These are phyloP conservation scores for Prunella strophiata DNA, from an alignment of 2,797 vertebrate genomes.

Conservation along the genomic window DNA sequence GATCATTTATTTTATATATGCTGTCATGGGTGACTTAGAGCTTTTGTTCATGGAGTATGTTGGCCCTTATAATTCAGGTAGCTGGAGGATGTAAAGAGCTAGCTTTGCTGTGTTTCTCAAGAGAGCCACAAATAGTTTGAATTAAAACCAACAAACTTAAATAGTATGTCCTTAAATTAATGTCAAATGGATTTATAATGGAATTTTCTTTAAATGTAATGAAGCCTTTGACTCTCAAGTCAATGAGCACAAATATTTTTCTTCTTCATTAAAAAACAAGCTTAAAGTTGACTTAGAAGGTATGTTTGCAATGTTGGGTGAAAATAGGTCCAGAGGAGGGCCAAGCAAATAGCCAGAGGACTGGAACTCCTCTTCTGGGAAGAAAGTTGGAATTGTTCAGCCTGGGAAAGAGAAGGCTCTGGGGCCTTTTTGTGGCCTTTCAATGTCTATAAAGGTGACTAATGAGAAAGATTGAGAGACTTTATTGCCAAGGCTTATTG, in stretches of 20 bases:
- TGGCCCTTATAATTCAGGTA: background rate
- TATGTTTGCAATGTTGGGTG: background rate
- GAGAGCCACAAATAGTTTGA: background rate
- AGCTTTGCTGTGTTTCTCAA: background rate
- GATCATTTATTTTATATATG: slow-evolving; percentile 57
- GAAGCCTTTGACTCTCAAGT: background rate
- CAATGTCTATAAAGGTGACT: background rate
- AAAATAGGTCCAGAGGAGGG: background rate
- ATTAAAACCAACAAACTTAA: background rate
- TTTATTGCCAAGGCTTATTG: background rate
- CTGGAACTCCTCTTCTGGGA: background rate
- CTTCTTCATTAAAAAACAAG: background rate
- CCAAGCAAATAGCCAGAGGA: background rate
- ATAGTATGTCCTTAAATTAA: background rate
- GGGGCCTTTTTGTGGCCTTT: background rate
- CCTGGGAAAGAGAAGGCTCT: background rate
- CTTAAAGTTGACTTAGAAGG: background rate
- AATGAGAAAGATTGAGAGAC: background rate
- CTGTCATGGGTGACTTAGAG: slow-evolving; percentile 25
- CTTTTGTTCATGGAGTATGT: background rate
- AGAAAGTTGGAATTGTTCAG: background rate
- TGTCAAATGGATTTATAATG: background rate
- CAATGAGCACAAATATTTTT: background rate
- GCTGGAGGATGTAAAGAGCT: background rate
- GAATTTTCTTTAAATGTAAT: background rate